Base-by-base conservation (phyloP, 1,140 invertebrate genomes). In the Araneus ventricosus region DNA sequence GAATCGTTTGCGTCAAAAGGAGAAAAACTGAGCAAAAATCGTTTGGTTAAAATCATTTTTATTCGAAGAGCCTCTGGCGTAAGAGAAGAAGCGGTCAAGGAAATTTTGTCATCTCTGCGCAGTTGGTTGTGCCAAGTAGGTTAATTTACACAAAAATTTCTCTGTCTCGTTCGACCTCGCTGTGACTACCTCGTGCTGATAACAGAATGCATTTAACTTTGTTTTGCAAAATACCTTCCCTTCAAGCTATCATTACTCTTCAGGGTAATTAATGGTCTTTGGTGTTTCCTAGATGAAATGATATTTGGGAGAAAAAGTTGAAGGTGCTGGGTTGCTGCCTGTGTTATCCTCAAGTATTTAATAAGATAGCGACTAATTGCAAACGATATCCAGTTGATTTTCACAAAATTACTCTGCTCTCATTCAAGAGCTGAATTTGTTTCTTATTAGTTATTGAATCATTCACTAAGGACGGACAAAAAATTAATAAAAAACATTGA, bases 61-160 rank as follows among this genome's bases (percentile, higher is more conserved):
- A 75, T 75, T 75, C 67, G 27, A 75, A 30, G 8, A 20, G 14
- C 7, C 14, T 75, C 14, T 75, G 67, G 67, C 67, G 67, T 75
- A 75, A 75, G 67, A 30, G 67, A 30, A 75, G 67, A 75, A 75
- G 67, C 67, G 67, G 67, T 75, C 67, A 75, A 75, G 67, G 67
- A 30, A 75, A 75, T 4, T 75, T 70, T 75, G 30, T 34, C 67
- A 75, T 75, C 67, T 20, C 27, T 34, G 17, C 30, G 27, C 67
- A 75, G 67, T 75, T 34, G 17, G 67, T 37, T 75, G 67, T 14
- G 67, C 27, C 67, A 75, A 75, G 27, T 75, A 75, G 67, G 67
- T 75, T 75, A 75, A 75, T 75, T 75, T 75, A 30, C 67, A 75
- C 67, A 75, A 75, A 75, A 75, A 75, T 75, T 75, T 75, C 27